Conservation (phyloP, 1,140 invertebrate genomes). For the Drosophila nigrodunni region DNA sequence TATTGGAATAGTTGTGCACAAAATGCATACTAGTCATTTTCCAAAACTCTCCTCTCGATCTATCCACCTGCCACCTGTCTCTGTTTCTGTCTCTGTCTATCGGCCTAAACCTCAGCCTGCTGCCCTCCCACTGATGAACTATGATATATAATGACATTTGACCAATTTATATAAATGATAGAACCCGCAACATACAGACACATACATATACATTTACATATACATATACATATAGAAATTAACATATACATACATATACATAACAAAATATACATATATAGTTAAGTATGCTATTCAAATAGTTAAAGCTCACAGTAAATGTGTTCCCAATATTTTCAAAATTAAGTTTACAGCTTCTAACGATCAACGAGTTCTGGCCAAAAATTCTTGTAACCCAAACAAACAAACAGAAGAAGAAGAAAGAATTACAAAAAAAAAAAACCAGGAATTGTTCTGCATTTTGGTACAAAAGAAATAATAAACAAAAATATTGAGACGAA, state of each 20-base stretch:
- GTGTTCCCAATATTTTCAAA: constrained; percentile 28
- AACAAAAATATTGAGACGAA: not conserved
- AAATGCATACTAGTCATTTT: not conserved
- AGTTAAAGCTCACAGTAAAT: constrained; percentile 45
- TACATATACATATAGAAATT: constrained; percentile 13
- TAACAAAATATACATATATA: constrained; percentile 27
- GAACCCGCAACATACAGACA: constrained; percentile 32
- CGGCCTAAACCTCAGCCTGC: not conserved
- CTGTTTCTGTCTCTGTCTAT: constrained; percentile 2
- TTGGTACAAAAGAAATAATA: constrained; percentile 1
- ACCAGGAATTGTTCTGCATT: constrained; percentile 40
- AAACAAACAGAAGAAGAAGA: no score
- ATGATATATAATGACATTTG: constrained; percentile 45
- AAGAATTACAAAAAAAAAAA: not conserved
- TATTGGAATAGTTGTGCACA: constrained; percentile 86
- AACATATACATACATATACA: constrained; percentile 23
- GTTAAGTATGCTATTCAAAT: constrained; percentile 50
- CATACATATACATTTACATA: constrained; percentile 15
- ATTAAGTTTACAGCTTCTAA: constrained; percentile 19
- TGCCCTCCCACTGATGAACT: constrained; percentile 47
- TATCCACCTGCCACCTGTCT: not conserved
- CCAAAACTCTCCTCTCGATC: not conserved
- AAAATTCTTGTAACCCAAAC: not conserved
- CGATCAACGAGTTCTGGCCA: constrained; percentile 12
- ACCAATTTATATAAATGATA: constrained; percentile 55